A percentile compares a stretch with the other conserved stretches of the same genome.
Evolutionary conservation across 1,140 invertebrate genomes (phyloP).

Genomic region (Megathymus violae): DNA sequence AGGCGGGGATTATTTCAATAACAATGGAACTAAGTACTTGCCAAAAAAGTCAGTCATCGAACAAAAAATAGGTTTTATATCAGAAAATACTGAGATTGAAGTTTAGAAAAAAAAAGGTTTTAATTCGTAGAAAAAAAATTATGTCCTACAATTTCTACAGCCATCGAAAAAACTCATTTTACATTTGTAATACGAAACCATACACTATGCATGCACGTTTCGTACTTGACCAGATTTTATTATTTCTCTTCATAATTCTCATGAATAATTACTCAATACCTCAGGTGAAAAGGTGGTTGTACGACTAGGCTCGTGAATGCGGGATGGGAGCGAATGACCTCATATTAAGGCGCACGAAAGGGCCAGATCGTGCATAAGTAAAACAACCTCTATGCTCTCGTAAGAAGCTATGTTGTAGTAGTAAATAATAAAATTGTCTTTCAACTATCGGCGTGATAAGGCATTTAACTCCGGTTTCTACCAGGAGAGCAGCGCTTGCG

Average conservation of each 20-base stretch:
- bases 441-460: slow-evolving; percentile 45
- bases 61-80: too few relatives aligned
- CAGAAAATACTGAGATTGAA: too few relatives aligned
- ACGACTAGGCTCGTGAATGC: slow-evolving; percentile 35
- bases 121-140: too few relatives aligned
- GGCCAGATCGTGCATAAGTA: slow-evolving; percentile 19
- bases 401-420: slow-evolving; percentile 18
- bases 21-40: too few relatives aligned
- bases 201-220: neutral
- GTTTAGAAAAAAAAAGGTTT: too few relatives aligned
- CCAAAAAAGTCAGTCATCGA: too few relatives aligned
- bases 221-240: slow-evolving; percentile 9
- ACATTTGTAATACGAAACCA: too few relatives aligned
- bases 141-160: too few relatives aligned
- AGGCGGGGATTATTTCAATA: too few relatives aligned
- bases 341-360: slow-evolving; percentile 32
- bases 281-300: slow-evolving; percentile 28
- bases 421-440: slow-evolving; percentile 24
- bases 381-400: slow-evolving; percentile 26
- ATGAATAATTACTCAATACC: slow-evolving; percentile 43
- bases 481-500: slow-evolving; percentile 18
- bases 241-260: slow-evolving; percentile 20
- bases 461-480: slow-evolving; percentile 41
- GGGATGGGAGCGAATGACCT: slow-evolving; percentile 49
- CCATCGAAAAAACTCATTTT: too few relatives aligned